Base-by-base conservation (phyloP, 2,888 invertebrate species). In the Microplitis deprimator region DNA sequence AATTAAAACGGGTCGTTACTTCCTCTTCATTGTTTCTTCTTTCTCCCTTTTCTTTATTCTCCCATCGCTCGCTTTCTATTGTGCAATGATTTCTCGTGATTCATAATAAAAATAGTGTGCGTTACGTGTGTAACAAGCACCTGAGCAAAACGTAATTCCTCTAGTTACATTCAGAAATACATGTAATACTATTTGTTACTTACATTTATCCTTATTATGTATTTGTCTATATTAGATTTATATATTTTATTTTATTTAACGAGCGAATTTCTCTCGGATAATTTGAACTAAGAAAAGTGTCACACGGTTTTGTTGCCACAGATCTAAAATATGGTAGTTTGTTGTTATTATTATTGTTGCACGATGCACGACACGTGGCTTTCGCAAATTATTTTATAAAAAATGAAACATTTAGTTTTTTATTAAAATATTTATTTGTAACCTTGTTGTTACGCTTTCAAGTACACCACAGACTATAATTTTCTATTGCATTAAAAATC, bases 21-120 rank as follows among this genome's bases (percentile, higher is more conserved):
- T 81, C 81, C 82, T 81, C 75, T 77, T 77, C 76, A 81, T 81
- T 82, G 80, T 81, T 40, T 77, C 72, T 74, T 79, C 77, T 75
- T 17, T 62, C 69, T 78, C 74, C 77, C 73, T 78, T 73, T 79
- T 72, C 73, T 79, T 80, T 74, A 75, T 81, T 82, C 78, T 81
- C 81, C 72, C 80, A 72, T 80, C 62, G 80, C 74, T 72, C 65
- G 79, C 79, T 82, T 81, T 81, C 82, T 79, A 83, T 83, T 83
- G 83, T 83, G 75, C 77, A 79, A 81, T 74, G 72, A 77, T 68
- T 82, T 82, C 83, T 81, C 80, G 81, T 82, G 82, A 77, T 70
- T 77, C 79, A 74, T 75, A 78, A 79, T 82, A 79, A 80, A 65
- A 81, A 80, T 79, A 75, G 75, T 78, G 75, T 78, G 79, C 78